A percentile compares a stretch with the other conserved stretches of the same genome.
Evolutionary conservation across 2,797 vertebrate genomes (phyloP).

Genomic region (Zenarchopterus dispar): DNA sequence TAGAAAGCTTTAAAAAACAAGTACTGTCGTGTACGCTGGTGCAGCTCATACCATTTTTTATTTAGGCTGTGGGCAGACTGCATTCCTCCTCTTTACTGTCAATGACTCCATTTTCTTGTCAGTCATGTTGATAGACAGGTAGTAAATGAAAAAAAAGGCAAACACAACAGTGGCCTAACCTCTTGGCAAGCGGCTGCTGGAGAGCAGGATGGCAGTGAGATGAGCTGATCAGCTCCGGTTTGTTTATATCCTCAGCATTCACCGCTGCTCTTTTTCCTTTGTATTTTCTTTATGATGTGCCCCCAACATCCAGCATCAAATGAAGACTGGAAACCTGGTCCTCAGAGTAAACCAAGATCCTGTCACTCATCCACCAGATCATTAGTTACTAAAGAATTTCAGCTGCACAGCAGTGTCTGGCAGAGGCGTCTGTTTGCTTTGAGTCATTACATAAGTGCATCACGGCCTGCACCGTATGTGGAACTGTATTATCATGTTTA

Average conservation of each 20-base stretch:
- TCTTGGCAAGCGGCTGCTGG: background rate
- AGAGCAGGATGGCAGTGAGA: background rate
- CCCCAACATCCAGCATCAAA: background rate
- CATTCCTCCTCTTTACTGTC: too few species aligned
- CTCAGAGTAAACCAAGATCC: background rate
- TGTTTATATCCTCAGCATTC: conserved; percentile 8
- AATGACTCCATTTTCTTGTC: too few species aligned
- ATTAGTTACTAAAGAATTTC: background rate
- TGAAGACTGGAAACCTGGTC: background rate
- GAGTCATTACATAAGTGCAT: background rate
- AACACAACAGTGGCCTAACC: background rate
- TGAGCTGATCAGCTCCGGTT: conserved; percentile 2
- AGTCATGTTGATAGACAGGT: too few species aligned
- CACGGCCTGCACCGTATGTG: background rate
- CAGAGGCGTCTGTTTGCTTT: background rate
- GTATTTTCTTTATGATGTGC: background rate
- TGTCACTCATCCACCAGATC: background rate
- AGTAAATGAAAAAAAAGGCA: background rate
- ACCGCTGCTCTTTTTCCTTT: background rate
- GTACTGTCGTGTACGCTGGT: too few species aligned
- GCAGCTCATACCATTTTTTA: too few species aligned
- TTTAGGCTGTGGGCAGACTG: too few species aligned
- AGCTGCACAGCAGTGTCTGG: background rate
- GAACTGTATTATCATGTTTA: background rate
- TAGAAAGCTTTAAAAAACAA: too few species aligned